Base-by-base conservation (phyloP, 1,140 invertebrate genomes). In the Diachasma alloeum region DNA sequence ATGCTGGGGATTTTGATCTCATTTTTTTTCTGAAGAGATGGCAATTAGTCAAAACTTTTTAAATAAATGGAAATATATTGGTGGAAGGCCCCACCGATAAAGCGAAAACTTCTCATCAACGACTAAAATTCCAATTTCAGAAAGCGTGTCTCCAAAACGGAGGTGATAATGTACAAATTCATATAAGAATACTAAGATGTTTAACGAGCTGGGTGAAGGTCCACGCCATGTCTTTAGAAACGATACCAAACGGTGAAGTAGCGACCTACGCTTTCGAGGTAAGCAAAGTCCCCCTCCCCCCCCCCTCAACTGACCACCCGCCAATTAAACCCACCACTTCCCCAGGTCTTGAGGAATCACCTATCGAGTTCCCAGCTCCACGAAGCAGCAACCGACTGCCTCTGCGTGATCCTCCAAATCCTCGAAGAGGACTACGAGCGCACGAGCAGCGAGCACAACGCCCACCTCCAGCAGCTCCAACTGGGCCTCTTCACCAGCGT, bases 381-480 rank as follows among this genome's bases (percentile, higher is more conserved):
- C 85, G 96, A 98, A 87, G 94, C 95, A 63, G 97, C 97, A 4
- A 93, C 96, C 0, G 97, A 99, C 84, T 97, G 96, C 83, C 91
- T 99, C 8, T 97, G 96, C 88, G 92, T 94, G n/a, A 92, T 97
- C 77, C 90, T 97, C 37, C 93, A 95, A 84, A 93, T 92, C 81
- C 88, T 97, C 79, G 93, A 96, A 89, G 94, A 96, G 79, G 92
- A 95, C 81, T 92, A 92, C 78, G 93, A 93, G 87, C 87, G 72
- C 89, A 90, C 77, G 84, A 80, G 17, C 82, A 81, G 56, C 80
- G 85, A 36, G 80, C 82, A 39, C 79, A 85, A 90, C 36, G 87
- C 97, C n/a, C 94, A 97, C 81, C 89, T 93, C 75, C 92, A 94
- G 68, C 87, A 89, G 44, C 73, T 88, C 24, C 83, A 88, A 59